Evolutionary conservation across 2,888 invertebrate genomes (phyloP).

Genomic region (Chirona hameri): DNA sequence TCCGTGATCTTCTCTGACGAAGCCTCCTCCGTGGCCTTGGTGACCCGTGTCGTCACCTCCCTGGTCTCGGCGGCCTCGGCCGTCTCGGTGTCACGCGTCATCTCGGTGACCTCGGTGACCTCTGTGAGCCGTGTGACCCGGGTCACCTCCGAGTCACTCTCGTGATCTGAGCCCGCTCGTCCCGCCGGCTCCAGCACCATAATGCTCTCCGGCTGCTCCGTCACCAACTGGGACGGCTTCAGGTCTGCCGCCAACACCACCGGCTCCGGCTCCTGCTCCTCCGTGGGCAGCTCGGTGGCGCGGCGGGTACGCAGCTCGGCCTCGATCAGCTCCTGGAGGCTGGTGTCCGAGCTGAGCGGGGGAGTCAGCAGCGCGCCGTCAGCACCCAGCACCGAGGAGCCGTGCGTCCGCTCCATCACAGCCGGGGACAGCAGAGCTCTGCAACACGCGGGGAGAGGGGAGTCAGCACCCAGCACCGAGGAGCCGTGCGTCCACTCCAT

Average conservation of each 20-base stretch:
- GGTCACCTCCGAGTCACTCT: background rate
- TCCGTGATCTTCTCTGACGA: background rate
- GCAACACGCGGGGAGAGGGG: no score
- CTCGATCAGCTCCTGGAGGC: conserved; percentile 8
- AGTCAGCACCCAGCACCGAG: background rate
- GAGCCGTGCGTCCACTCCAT: background rate
- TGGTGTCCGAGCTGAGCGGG: background rate
- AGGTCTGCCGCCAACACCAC: background rate
- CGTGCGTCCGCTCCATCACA: background rate
- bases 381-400: background rate
- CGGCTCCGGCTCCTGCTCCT: background rate
- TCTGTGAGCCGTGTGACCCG: background rate
- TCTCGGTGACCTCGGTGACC: background rate
- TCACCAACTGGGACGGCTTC: background rate
- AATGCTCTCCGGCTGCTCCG: conserved; percentile 3
- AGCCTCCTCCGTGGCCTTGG: background rate
- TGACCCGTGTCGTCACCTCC: background rate
- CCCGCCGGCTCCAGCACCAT: background rate
- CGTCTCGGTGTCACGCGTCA: no score
- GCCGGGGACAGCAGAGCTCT: no score
- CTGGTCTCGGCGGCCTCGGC: background rate
- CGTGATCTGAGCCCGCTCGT: background rate
- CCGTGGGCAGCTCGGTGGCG: background rate
- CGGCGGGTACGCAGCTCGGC: conserved; percentile 12
- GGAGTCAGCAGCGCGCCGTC: conserved; percentile 23